Percentiles rank a stretch among this genome's conserved stretches.
phyloP scores from a whole-genome alignment of 2,113 vertebrate species.

The Brachionichthys hirsutus region DNA sequence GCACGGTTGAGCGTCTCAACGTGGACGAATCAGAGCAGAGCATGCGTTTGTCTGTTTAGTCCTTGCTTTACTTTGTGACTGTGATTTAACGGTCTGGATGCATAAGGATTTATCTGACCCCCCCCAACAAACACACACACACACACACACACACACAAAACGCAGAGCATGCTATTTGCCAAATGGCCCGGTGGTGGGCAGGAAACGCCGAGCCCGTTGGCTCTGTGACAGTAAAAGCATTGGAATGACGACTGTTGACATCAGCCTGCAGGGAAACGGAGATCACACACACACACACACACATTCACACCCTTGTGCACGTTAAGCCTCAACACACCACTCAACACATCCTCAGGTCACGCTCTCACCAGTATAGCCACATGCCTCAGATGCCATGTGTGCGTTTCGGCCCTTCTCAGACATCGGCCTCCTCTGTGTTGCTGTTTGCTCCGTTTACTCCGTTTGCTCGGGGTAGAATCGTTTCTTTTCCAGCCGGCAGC shows the following conservation, averaged over 20 bases:
- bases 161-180: constrained; percentile 51
- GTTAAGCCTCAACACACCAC: constrained; percentile 33
- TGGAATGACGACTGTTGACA: constrained; percentile 51
- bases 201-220: constrained; percentile 53
- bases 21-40: too few relatives aligned
- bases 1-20: too few relatives aligned
- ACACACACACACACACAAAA: constrained; percentile 14
- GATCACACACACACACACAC: constrained; percentile 53
- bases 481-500: too few relatives aligned
- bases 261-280: constrained; percentile 58
- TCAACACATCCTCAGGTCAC: not conserved
- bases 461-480: constrained; percentile 1
- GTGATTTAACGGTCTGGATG: too few relatives aligned
- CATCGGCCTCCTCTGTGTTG: not conserved
- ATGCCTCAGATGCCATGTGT: not conserved
- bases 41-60: too few relatives aligned
- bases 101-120: too few relatives aligned
- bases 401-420: not conserved
- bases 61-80: too few relatives aligned
- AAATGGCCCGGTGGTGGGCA: constrained; percentile 51
- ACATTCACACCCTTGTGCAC: constrained; percentile 40
- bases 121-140: not conserved
- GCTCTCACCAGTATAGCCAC: too few relatives aligned
- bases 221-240: constrained; percentile 62
- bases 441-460: constrained; percentile 19